Percentiles rank a stretch among this genome's conserved stretches.
Evolutionary conservation across 2,113 vertebrate genomes (phyloP).

Genomic region (Syrrhaptes paradoxus): DNA sequence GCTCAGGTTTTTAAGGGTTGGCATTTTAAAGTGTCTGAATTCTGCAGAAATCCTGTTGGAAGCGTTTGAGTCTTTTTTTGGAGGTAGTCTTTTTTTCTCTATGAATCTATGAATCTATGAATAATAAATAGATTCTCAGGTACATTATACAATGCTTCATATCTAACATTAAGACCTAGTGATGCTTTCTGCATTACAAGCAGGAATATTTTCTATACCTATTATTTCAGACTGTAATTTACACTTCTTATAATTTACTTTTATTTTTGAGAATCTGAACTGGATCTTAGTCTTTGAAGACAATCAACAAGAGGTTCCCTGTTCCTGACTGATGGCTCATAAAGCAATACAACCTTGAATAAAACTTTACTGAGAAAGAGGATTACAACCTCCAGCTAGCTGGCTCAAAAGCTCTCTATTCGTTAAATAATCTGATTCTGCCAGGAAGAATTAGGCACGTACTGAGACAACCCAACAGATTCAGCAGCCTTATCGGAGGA

Average conservation of each 20-base stretch:
- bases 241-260: background rate
- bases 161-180: background rate
- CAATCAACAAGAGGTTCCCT: background rate
- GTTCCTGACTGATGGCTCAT: background rate
- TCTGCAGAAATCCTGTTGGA: background rate
- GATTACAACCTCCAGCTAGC: background rate
- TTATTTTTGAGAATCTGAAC: background rate
- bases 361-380: background rate
- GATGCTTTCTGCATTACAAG: background rate
- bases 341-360: background rate
- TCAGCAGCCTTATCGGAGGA: background rate
- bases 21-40: background rate
- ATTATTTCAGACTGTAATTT: background rate
- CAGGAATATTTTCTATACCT: background rate
- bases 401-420: background rate
- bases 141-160: background rate
- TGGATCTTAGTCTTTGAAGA: background rate
- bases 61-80: background rate
- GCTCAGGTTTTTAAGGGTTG: background rate
- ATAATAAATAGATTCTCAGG: background rate
- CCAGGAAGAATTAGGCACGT: background rate
- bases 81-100: background rate
- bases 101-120: background rate
- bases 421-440: background rate
- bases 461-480: background rate